Evolutionary conservation across 1,140 invertebrate genomes (phyloP), one percentile per base, ranked within the genome.

Genomic region (Apolygus lucorum): DNA sequence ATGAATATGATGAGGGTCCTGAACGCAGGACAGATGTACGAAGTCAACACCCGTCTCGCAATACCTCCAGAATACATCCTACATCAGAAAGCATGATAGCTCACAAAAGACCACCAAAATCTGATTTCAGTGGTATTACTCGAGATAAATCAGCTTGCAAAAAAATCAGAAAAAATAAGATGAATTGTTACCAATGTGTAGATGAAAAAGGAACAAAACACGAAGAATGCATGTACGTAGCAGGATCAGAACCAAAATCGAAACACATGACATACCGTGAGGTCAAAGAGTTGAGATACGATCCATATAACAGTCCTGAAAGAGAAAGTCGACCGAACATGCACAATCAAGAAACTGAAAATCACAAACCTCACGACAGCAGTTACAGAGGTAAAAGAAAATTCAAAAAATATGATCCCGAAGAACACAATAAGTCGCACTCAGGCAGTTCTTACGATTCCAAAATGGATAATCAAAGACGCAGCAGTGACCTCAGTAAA

Each of bases 151-250:
- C n/a, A n/a, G n/a, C n/a, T n/a, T 34, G 64, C 25, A 29, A 66
- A 66, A 88, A 88, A 75, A 79, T 85, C 0, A 81, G 84, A 68
- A 86, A 86, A 73, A 84, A 87, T 72, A 84, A 85, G 28, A 88
- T 90, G 87, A 89, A 87, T 2, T 90, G 88, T 76, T 90, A 85
- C 76, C 81, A 85, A 69, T 90, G 88, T 74, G 74, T 82, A 0
- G 86, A 89, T 71, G 83, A 86, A 42, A 82, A 82, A 52, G 87
- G 86, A 1, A 78, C 86, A 24, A 84, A 85, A 75, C 84, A 89
- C 73, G 88, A 90, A 77, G 88, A 89, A 78, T 90, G 88, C 74
- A 88, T 88, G 82, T 89, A 85, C 76, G 82, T 89, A 1, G 86
- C 85, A 4, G 85, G 77, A 1, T 76, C 75, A 0, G 74, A 76